Percentiles rank a stretch among this genome's conserved stretches.
phyloP scores from a whole-genome alignment of 1,140 invertebrate species.

The Pararge aegeria region DNA sequence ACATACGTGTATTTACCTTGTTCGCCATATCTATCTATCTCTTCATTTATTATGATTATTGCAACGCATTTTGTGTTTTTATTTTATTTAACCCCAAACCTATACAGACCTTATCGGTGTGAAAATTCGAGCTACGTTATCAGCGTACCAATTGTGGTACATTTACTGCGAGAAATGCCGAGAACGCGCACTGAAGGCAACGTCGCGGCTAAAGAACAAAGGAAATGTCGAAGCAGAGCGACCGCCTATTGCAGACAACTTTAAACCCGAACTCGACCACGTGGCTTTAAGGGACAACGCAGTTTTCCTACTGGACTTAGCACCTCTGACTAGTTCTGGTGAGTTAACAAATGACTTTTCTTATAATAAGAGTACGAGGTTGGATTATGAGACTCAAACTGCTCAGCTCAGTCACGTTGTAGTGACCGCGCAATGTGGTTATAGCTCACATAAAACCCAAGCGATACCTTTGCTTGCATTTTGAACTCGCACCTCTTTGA shows the following conservation, averaged over 20 bases:
- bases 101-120: slow-evolving; percentile 45
- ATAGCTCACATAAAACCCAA: too few relatives aligned
- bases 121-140: slow-evolving; percentile 47
- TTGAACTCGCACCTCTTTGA: too few relatives aligned
- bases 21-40: too few relatives aligned
- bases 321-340: slow-evolving; percentile 83
- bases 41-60: neutral
- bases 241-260: slow-evolving; percentile 28
- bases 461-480: too few relatives aligned
- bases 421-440: too few relatives aligned
- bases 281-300: slow-evolving; percentile 95
- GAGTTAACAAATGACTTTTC: slow-evolving; percentile 14
- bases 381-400: too few relatives aligned
- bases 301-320: slow-evolving; percentile 94
- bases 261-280: slow-evolving; percentile 82
- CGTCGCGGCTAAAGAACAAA: slow-evolving; percentile 39
- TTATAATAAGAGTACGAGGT: neutral
- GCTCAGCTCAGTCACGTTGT: too few relatives aligned
- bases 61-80: slow-evolving; percentile 20
- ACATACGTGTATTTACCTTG: too few relatives aligned
- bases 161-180: slow-evolving; percentile 94
- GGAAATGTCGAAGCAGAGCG: slow-evolving; percentile 42
- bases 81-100: slow-evolving; percentile 21
- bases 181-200: slow-evolving; percentile 81
- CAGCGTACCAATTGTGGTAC: slow-evolving; percentile 92